Percentiles rank a stretch among this genome's conserved stretches.
These are phyloP conservation scores for Perca fluviatilis DNA, from an alignment of 2,113 vertebrate genomes.

Conservation along the genomic window DNA sequence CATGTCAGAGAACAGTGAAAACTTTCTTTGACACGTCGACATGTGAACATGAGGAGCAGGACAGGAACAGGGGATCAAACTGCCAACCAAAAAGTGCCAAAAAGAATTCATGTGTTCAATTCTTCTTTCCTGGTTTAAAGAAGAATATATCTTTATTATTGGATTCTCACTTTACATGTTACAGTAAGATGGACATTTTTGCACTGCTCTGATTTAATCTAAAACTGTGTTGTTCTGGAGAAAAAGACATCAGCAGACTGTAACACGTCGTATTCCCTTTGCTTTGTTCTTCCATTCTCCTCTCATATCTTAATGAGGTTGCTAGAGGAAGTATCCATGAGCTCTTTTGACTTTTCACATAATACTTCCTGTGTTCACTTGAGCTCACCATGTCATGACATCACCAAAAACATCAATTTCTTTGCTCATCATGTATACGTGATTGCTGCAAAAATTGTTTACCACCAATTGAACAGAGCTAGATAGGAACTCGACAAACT, in stretches of 20 bases:
- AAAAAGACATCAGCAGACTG: constrained; percentile 9
- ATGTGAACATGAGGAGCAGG: not conserved
- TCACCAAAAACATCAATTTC: constrained; percentile 14
- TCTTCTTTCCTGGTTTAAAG: not conserved
- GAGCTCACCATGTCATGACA: constrained; percentile 11
- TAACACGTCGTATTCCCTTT: constrained; percentile 14
- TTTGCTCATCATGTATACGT: not conserved
- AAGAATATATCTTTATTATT: not conserved
- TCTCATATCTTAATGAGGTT: constrained; percentile 22
- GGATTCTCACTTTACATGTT: constrained; percentile 1
- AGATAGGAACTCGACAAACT: constrained; percentile 3
- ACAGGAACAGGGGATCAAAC: not conserved
- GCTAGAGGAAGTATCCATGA: constrained; percentile 19
- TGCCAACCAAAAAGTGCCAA: no score
- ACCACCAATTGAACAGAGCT: not conserved
- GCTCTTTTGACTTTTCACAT: constrained; percentile 26
- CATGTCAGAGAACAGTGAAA: not conserved
- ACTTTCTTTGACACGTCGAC: not conserved
- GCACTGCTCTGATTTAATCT: constrained; percentile 16
- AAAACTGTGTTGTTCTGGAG: constrained; percentile 12
- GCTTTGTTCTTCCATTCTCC: constrained; percentile 39
- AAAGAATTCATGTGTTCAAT: not conserved
- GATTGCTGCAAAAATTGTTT: constrained; percentile 9
- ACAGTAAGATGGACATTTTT: constrained; percentile 6
- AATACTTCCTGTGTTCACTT: constrained; percentile 17